Percentiles rank a stretch among this genome's conserved stretches.
phyloP scores from a whole-genome alignment of 2,888 invertebrate species.

The Agapostemon virescens region DNA sequence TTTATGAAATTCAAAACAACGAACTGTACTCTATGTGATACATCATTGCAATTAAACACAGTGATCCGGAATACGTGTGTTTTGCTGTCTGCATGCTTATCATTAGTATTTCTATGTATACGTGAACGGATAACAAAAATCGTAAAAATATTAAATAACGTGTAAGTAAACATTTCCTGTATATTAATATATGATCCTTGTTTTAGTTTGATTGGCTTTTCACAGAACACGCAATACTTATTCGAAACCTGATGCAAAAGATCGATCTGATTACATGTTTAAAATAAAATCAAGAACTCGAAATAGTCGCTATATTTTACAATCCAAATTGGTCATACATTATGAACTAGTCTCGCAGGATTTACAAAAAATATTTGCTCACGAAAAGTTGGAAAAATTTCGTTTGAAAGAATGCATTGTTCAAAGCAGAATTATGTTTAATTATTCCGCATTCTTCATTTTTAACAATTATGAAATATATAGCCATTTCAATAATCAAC shows the following conservation, averaged over 20 bases:
- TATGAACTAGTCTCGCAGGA: neutral
- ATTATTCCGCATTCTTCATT: constrained; percentile 21
- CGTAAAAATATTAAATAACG: constrained; percentile 12
- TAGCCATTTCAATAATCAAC: constrained; percentile 14
- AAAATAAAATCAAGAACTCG: neutral
- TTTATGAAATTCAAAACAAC: neutral
- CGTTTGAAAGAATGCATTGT: neutral
- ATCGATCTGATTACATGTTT: neutral
- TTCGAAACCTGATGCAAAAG: neutral
- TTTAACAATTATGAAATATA: constrained; percentile 26
- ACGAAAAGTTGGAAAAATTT: neutral
- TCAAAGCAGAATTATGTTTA: constrained; percentile 34
- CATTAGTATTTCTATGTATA: constrained; percentile 14
- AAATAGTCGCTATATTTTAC: neutral
- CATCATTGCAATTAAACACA: constrained; percentile 1
- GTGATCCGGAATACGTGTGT: constrained; percentile 19
- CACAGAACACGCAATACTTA: constrained; percentile 26
- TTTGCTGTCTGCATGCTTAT: constrained; percentile 12
- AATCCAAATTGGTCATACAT: constrained; percentile 9
- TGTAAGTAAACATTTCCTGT: constrained; percentile 36
- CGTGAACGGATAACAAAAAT: constrained; percentile 3
- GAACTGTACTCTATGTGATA: constrained; percentile 14
- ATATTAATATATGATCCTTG: neutral
- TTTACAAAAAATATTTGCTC: neutral
- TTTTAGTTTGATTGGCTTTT: constrained; percentile 10